Percentiles rank a stretch among this genome's conserved stretches.
Conservation (phyloP, 2,888 invertebrate genomes). For the Biston stratarius region DNA sequence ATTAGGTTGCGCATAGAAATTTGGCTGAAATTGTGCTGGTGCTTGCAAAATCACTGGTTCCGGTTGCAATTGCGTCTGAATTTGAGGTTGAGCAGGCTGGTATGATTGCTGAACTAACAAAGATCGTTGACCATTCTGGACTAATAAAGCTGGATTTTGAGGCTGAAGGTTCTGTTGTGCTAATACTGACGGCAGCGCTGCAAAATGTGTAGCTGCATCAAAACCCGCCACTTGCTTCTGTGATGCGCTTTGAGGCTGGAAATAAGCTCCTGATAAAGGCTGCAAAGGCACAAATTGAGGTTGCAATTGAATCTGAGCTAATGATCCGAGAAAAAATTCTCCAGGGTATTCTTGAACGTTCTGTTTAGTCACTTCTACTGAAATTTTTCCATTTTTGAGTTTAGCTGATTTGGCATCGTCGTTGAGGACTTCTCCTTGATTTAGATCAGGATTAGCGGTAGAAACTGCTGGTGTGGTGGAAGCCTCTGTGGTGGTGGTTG, state of each 20-base stretch:
- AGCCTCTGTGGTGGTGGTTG: conserved; percentile 59
- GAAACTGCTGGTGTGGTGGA: conserved; percentile 57
- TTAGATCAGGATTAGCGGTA: conserved; percentile 65
- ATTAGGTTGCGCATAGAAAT: conserved; percentile 43
- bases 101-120: conserved; percentile 48
- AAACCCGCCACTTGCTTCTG: conserved; percentile 67
- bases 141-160: conserved; percentile 56
- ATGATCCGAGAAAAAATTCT: conserved; percentile 71
- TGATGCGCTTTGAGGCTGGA: conserved; percentile 58
- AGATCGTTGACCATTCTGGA: conserved; percentile 40
- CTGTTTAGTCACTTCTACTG: conserved; percentile 76
- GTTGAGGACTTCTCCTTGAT: conserved; percentile 65
- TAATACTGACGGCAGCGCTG: conserved; percentile 73
- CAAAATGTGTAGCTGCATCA: conserved; percentile 72
- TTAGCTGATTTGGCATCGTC: conserved; percentile 45
- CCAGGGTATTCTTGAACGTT: conserved; percentile 77
- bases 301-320: conserved; percentile 72
- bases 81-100: conserved; percentile 36
- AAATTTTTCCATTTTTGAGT: conserved; percentile 58
- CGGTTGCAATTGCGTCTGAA: conserved; percentile 48
- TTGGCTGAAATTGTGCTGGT: conserved; percentile 45
- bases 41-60: conserved; percentile 43
- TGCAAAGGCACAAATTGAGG: conserved; percentile 69
- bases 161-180: conserved; percentile 65
- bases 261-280: conserved; percentile 65